Conservation (phyloP, 2,113 vertebrate genomes). For the Strix aluco region DNA sequence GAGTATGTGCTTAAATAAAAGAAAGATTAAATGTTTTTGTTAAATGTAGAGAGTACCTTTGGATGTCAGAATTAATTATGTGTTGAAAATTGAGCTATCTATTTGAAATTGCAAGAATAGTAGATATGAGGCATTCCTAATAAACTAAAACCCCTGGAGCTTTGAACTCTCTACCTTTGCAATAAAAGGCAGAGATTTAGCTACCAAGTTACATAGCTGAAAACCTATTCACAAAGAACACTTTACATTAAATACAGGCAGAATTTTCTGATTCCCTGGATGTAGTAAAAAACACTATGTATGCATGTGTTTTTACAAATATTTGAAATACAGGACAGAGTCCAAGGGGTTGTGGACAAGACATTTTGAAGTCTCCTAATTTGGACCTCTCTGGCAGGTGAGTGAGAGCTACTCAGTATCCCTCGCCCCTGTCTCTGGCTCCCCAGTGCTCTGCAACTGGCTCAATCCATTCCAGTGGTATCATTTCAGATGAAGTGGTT, state of each 20-base stretch:
- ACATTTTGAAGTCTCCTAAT: background rate
- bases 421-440: background rate
- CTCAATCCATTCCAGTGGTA: background rate
- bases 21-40: background rate
- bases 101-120: background rate
- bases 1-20: background rate
- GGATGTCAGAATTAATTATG: constrained; percentile 2
- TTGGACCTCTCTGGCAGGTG: background rate
- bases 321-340: background rate
- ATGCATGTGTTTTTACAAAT: background rate
- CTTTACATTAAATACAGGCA: background rate
- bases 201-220: background rate
- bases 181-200: background rate
- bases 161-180: background rate
- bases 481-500: too few species aligned
- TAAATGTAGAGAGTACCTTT: background rate
- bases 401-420: background rate
- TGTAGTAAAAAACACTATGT: background rate
- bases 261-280: background rate
- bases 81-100: background rate
- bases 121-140: background rate
- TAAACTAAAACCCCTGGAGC: background rate
- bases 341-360: background rate
- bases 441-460: background rate
- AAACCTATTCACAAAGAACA: background rate